A percentile compares a stretch with the other conserved stretches of the same genome.
These are phyloP conservation scores for Macrotus californicus DNA, from an alignment of 2,113 vertebrate species.

Conservation along the genomic window DNA sequence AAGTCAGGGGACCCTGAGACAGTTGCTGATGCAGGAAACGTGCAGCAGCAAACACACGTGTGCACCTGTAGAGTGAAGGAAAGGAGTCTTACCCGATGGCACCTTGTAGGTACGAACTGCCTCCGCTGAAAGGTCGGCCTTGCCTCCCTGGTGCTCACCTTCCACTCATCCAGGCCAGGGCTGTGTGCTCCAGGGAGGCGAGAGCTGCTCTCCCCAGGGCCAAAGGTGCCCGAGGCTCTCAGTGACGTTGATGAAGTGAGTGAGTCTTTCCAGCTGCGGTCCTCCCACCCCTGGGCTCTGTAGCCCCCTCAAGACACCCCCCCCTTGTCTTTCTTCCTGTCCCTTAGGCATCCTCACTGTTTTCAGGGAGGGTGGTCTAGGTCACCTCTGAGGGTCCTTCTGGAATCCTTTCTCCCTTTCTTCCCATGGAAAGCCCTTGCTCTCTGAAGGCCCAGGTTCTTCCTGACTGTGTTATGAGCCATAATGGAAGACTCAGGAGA, in stretches of 20 bases:
- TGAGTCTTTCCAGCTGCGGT: background rate
- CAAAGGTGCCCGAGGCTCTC: background rate
- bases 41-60: fast-evolving
- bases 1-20: background rate
- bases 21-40: no score
- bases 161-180: background rate
- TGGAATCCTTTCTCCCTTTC: background rate
- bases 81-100: background rate
- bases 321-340: background rate
- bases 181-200: background rate
- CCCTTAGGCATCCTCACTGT: background rate
- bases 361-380: background rate
- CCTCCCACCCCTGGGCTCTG: background rate
- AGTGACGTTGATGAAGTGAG: background rate
- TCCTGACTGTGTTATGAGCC: background rate
- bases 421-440: background rate
- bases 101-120: background rate
- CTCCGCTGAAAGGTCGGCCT: background rate
- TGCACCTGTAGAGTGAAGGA: fast-evolving
- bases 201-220: background rate
- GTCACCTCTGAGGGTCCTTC: background rate
- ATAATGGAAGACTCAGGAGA: background rate
- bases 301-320: background rate
- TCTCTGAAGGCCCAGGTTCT: background rate
- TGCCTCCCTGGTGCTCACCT: background rate